Evolutionary conservation across 2,888 invertebrate genomes (phyloP), one percentile per base, ranked within the genome.

Genomic region (Cactoblastis cactorum): DNA sequence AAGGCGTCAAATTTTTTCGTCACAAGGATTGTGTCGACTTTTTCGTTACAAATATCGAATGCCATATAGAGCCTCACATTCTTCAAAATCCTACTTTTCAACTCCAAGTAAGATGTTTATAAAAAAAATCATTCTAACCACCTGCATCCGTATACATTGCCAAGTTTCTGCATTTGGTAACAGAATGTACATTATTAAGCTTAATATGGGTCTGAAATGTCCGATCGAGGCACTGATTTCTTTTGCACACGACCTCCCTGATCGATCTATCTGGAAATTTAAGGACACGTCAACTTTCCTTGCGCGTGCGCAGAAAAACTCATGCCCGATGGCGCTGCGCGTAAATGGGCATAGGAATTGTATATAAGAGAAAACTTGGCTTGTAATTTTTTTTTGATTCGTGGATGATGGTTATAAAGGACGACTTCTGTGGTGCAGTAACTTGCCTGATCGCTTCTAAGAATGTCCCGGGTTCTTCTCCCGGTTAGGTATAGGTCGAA

Each of bases 261-360:
- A 61, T 59, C 55, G 46, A 45, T 57, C 52, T 53, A 52, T 57
- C 61, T 52, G 52, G 49, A 69, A 68, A 70, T 70, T 74, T 83
- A 87, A 78, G 85, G 84, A 65, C 52, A 82, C 51, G 70, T 56
- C 85, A 80, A 80, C 84, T 84, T 86, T 84, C 86, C 86, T 81
- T 86, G 74, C 75, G 51, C 28, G 67, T 80, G 81, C 80, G 83
- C 63, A 71, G 69, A 82, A 85, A 83, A 86, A 83, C 53, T 60
- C 12, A 54, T 53, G 52, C 47, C 55, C 57, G 61, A 54, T 52
- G 56, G 52, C 49, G 54, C 48, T 49, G 52, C 47, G 58, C 68
- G 50, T 66, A 71, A 63, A 71, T 58, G 72, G 72, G 56, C 61
- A 67, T 57, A 53, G 59, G 61, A 65, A 65, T 60, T 48, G 24